A percentile compares a stretch with the other conserved stretches of the same genome.
phyloP scores from a whole-genome alignment of 1,140 invertebrate genomes.

The Chionoecetes opilio region DNA sequence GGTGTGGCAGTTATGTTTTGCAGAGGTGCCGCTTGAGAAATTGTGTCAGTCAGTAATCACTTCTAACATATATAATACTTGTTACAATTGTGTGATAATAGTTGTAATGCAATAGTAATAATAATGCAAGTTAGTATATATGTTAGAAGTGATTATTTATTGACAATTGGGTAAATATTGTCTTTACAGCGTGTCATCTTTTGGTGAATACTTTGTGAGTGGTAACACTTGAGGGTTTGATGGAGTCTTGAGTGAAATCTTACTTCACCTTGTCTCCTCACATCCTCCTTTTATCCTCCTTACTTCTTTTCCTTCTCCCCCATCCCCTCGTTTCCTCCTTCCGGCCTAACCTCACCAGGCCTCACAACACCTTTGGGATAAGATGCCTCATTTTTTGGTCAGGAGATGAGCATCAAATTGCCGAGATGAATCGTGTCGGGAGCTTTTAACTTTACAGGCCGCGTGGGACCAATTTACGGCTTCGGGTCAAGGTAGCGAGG shows the following conservation, averaged over 20 bases:
- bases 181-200: no score
- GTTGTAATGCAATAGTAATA: no score
- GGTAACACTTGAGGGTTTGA: no score
- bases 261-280: not conserved
- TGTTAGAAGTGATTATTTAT: no score
- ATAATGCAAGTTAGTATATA: no score
- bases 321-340: not conserved
- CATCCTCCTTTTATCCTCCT: not conserved
- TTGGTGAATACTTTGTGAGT: no score
- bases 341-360: constrained; percentile 33
- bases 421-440: constrained; percentile 67
- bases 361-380: constrained; percentile 52
- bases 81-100: no score
- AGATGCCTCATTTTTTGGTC: constrained; percentile 66
- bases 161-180: no score
- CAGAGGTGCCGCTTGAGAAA: no score
- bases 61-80: no score
- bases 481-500: not conserved
- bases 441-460: constrained; percentile 71
- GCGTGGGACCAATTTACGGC: constrained; percentile 65
- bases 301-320: not conserved
- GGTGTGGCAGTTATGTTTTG: no score
- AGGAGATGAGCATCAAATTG: constrained; percentile 73
- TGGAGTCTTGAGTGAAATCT: not conserved
- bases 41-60: no score